phyloP scores from a whole-genome alignment of 2,888 invertebrate species.

The Halictus ligatus region DNA sequence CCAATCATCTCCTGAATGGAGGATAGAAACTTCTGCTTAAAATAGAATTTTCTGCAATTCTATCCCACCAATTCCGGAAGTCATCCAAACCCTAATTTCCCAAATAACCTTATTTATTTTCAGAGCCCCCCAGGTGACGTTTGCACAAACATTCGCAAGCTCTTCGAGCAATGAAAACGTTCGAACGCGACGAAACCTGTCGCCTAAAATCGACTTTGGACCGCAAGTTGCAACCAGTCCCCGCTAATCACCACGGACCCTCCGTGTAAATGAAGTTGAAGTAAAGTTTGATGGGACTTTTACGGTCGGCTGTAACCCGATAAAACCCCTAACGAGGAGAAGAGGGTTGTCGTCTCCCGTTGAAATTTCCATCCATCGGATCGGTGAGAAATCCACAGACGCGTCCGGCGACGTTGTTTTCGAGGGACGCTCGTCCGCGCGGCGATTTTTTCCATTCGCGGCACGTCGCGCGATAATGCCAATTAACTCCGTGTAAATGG shows the following conservation, averaged over 20 bases:
- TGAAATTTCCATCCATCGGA: background rate
- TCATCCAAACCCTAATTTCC: too few relatives aligned
- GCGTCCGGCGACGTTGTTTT: background rate
- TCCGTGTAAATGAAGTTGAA: background rate
- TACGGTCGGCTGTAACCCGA: background rate
- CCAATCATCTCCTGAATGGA: too few relatives aligned
- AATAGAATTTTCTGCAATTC: too few relatives aligned
- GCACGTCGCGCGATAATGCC: slow-evolving; percentile 43
- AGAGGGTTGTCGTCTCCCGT: background rate
- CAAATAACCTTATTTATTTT: too few relatives aligned
- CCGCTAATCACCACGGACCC: background rate
- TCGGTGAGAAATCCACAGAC: background rate
- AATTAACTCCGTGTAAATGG: slow-evolving; percentile 60
- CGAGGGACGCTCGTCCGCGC: background rate
- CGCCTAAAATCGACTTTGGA: background rate
- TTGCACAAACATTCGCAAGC: background rate
- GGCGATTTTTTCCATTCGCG: slow-evolving; percentile 23
- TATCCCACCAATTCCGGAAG: too few relatives aligned
- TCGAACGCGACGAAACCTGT: background rate
- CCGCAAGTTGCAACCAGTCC: background rate
- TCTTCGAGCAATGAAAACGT: background rate
- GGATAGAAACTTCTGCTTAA: too few relatives aligned
- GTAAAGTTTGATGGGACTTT: slow-evolving; percentile 1
- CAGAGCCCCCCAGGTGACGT: background rate
- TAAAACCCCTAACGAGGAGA: background rate